phyloP scores from a whole-genome alignment of 2,113 vertebrate genomes.

The Varanus salvator region DNA sequence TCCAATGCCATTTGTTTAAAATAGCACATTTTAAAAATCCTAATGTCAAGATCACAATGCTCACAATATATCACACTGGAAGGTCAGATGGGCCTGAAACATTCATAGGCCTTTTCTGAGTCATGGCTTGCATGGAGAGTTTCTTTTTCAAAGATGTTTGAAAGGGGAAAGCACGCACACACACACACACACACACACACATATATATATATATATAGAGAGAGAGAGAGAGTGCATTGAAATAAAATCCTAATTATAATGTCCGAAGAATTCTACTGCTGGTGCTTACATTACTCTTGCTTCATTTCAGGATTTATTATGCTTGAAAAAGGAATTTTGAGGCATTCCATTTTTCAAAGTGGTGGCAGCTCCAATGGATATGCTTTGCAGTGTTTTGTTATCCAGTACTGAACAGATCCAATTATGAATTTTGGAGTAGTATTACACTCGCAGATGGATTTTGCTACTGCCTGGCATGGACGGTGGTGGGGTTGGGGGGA shows the following conservation, averaged over 20 bases:
- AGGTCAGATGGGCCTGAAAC: neutral
- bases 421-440: constrained; percentile 61
- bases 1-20: neutral
- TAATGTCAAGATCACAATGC: neutral
- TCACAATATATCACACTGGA: constrained; percentile 30
- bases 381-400: constrained; percentile 63
- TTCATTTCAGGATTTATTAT: constrained; percentile 58
- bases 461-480: constrained; percentile 69
- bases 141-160: constrained; percentile 48
- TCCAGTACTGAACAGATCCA: constrained; percentile 57
- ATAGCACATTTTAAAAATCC: neutral
- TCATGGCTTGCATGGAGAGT: constrained; percentile 15
- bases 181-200: too few species aligned
- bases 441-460: constrained; percentile 72
- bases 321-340: constrained; percentile 57
- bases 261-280: constrained; percentile 59
- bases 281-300: constrained; percentile 42
- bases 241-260: constrained; percentile 64
- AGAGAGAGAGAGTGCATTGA: constrained; percentile 39
- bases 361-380: constrained; percentile 27
- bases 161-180: constrained; percentile 42
- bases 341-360: constrained; percentile 58
- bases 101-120: neutral
- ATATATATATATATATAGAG: too few species aligned
- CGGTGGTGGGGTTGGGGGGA: constrained; percentile 44